Evolutionary conservation across 1,140 invertebrate genomes (phyloP).

Genomic region (Drosophila burlai): DNA sequence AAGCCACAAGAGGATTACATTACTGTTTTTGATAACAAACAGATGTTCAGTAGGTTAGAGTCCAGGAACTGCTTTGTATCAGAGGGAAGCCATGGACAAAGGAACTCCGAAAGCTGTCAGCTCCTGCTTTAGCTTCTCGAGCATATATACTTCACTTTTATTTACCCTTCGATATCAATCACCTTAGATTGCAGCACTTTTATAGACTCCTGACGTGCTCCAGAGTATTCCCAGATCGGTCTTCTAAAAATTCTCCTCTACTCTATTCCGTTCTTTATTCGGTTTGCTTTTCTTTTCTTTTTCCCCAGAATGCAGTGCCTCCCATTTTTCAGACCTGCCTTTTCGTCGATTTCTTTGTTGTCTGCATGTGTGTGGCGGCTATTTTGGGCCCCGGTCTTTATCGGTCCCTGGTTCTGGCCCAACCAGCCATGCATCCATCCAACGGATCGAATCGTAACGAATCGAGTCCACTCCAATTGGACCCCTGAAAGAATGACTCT

Average conservation of each 20-base stretch:
- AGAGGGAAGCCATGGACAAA: background rate
- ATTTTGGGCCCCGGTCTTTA: conserved; percentile 25
- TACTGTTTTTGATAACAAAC: conserved; percentile 2
- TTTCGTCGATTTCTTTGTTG: conserved; percentile 24
- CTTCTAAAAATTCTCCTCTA: conserved; percentile 13
- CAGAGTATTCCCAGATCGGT: conserved; percentile 34
- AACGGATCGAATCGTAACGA: conserved; percentile 41
- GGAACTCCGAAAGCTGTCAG: background rate
- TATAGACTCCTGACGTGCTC: conserved; percentile 15
- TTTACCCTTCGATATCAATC: conserved; percentile 17
- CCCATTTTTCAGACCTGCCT: conserved; percentile 1
- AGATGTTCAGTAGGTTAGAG: background rate
- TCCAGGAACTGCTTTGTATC: no score
- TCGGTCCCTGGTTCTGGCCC: conserved; percentile 5
- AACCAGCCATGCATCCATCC: conserved; percentile 33
- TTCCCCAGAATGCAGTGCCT: conserved; percentile 23
- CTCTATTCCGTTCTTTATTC: background rate
- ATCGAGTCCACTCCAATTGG: conserved; percentile 41
- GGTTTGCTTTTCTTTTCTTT: conserved; percentile 7
- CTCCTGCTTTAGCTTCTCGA: background rate
- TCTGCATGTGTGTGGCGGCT: conserved; percentile 42
- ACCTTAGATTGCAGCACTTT: conserved; percentile 6
- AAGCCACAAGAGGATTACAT: conserved; percentile 5
- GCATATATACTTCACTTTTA: conserved; percentile 6
- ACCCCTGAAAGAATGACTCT: conserved; percentile 54